phyloP scores from a whole-genome alignment of 2,113 vertebrate genomes.

The Microtus oregoni region DNA sequence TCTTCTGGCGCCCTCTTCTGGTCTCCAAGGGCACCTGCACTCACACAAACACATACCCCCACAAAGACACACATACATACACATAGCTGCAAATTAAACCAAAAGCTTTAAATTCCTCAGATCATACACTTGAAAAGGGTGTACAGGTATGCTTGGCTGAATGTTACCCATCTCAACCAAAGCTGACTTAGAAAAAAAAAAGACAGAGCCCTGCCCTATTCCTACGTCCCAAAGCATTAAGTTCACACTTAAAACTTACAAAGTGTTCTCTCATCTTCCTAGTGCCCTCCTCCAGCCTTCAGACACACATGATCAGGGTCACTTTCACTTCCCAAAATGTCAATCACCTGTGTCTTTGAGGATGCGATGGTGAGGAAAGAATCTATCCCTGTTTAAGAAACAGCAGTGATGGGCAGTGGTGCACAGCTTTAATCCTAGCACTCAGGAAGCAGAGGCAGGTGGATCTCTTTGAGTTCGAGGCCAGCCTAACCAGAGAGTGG shows the following conservation, averaged over 20 bases:
- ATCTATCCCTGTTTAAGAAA: constrained; percentile 26
- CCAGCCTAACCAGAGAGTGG: no score
- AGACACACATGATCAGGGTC: not conserved
- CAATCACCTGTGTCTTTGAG: not conserved
- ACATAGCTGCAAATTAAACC: not conserved
- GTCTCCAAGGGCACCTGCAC: not conserved
- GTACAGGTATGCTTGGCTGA: not conserved
- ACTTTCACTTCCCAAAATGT: not conserved
- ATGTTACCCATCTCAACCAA: not conserved
- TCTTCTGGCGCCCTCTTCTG: not conserved
- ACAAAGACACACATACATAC: not conserved
- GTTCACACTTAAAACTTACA: not conserved
- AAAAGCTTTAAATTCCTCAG: not conserved
- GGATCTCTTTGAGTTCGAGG: not conserved
- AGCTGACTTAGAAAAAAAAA: not conserved
- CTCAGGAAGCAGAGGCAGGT: not conserved
- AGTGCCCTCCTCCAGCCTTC: not conserved
- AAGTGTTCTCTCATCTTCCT: not conserved
- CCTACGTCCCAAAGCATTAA: not conserved
- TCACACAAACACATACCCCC: not conserved
- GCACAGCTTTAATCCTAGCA: not conserved
- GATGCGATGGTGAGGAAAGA: not conserved
- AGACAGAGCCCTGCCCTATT: not conserved
- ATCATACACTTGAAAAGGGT: not conserved
- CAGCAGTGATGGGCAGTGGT: not conserved